Percentiles rank a stretch among this genome's conserved stretches.
These are phyloP conservation scores for Microctonus aethiopoides DNA, from an alignment of 2,888 invertebrate genomes.

Conservation along the genomic window DNA sequence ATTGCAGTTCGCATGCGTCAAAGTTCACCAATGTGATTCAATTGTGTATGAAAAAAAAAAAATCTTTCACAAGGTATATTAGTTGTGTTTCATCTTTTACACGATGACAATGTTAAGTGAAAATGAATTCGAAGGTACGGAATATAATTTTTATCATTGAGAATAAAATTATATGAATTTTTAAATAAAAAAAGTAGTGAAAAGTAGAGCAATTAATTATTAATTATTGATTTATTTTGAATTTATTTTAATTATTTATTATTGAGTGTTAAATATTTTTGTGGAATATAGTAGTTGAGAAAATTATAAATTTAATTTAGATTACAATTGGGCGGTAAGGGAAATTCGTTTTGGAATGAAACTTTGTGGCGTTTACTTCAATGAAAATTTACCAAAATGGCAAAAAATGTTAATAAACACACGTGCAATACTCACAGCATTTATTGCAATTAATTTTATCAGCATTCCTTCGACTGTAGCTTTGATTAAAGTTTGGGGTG, in stretches of 20 bases:
- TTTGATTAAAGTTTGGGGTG: slow-evolving; percentile 33
- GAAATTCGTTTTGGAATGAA: slow-evolving; percentile 30
- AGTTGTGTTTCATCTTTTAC: background rate
- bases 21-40: background rate
- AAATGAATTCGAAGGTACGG: background rate
- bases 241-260: too few relatives aligned
- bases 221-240: too few relatives aligned
- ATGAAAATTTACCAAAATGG: background rate
- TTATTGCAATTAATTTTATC: slow-evolving; percentile 1
- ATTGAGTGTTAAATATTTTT: too few relatives aligned
- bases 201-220: too few relatives aligned
- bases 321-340: slow-evolving; percentile 37
- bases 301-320: slow-evolving; percentile 25
- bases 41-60: too few relatives aligned
- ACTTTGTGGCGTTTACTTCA: slow-evolving; percentile 32
- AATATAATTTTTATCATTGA: too few relatives aligned
- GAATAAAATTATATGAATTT: too few relatives aligned
- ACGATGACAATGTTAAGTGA: background rate
- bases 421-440: slow-evolving; percentile 3
- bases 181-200: too few relatives aligned
- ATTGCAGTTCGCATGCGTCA: slow-evolving; percentile 4
- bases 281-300: too few relatives aligned
- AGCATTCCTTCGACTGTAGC: slow-evolving; percentile 30
- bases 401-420: slow-evolving; percentile 15
- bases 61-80: too few relatives aligned